phyloP scores from a whole-genome alignment of 2,797 vertebrate species.

The Sphenodon punctatus region DNA sequence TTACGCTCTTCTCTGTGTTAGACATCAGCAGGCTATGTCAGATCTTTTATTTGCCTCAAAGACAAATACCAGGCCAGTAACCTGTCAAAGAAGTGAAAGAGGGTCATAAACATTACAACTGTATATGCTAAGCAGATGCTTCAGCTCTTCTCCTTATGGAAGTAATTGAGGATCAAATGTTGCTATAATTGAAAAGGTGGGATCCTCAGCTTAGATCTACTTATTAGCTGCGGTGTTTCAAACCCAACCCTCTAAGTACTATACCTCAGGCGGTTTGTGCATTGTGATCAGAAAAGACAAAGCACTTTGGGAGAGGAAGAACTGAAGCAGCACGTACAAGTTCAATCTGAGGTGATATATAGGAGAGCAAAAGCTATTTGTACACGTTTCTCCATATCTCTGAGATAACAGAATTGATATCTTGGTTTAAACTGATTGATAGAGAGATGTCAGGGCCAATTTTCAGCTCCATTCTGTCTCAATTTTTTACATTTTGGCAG shows the following conservation, averaged over 20 bases:
- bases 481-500: neutral
- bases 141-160: slow-evolving; percentile 22
- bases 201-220: neutral
- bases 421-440: neutral
- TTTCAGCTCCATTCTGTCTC: neutral
- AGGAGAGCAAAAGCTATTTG: neutral
- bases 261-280: neutral
- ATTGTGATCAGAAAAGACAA: neutral
- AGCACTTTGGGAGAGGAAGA: neutral
- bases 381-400: neutral
- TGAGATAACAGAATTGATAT: neutral
- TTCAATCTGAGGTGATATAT: slow-evolving; percentile 23
- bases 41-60: slow-evolving; percentile 25
- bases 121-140: neutral
- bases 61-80: slow-evolving; percentile 36
- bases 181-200: neutral
- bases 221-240: too few relatives aligned
- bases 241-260: neutral
- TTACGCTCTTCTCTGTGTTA: neutral
- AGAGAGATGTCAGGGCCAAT: neutral
- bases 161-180: slow-evolving; percentile 36
- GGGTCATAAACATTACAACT: neutral
- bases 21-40: neutral
- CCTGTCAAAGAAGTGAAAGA: neutral
- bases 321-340: neutral